Percentiles rank a stretch among this genome's conserved stretches.
Evolutionary conservation across 2,888 invertebrate genomes (phyloP).

Genomic region (Acrobasis suavella): DNA sequence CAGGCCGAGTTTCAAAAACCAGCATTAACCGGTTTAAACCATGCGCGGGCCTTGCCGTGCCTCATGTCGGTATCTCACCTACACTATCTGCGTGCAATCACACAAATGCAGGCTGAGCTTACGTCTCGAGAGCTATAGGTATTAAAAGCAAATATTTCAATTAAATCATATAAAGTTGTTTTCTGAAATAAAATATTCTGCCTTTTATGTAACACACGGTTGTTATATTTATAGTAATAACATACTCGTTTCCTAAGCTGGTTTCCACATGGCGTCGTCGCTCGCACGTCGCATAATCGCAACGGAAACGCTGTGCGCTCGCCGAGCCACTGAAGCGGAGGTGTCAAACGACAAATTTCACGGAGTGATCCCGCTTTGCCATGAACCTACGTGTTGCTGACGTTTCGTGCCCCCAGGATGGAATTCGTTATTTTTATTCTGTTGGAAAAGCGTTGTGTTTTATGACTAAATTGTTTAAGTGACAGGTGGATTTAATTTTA

Average conservation of each 20-base stretch:
- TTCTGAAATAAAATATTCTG: no score
- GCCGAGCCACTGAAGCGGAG: conserved; percentile 44
- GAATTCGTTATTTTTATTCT: conserved; percentile 30
- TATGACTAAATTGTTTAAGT: conserved; percentile 17
- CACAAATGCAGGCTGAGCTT: no score
- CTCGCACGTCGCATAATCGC: conserved; percentile 32
- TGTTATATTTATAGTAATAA: conserved; percentile 30
- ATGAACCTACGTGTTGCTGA: conserved; percentile 46
- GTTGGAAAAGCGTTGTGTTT: conserved; percentile 30
- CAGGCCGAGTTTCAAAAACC: no score
- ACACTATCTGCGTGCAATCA: no score
- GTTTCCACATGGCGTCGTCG: conserved; percentile 43
- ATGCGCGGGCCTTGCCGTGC: no score
- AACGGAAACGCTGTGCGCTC: conserved; percentile 24
- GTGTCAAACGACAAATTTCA: conserved; percentile 71
- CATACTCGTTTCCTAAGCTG: conserved; percentile 43
- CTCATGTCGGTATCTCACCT: no score
- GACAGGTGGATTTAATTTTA: conserved; percentile 23
- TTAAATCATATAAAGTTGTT: no score
- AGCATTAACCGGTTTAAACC: no score
- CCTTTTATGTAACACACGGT: neutral
- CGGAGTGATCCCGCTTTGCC: conserved; percentile 52
- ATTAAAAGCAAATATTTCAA: no score
- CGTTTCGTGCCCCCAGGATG: conserved; percentile 41
- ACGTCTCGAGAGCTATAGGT: no score